Conservation (phyloP, 2,797 vertebrate genomes). For the Sitta carolinensis region DNA sequence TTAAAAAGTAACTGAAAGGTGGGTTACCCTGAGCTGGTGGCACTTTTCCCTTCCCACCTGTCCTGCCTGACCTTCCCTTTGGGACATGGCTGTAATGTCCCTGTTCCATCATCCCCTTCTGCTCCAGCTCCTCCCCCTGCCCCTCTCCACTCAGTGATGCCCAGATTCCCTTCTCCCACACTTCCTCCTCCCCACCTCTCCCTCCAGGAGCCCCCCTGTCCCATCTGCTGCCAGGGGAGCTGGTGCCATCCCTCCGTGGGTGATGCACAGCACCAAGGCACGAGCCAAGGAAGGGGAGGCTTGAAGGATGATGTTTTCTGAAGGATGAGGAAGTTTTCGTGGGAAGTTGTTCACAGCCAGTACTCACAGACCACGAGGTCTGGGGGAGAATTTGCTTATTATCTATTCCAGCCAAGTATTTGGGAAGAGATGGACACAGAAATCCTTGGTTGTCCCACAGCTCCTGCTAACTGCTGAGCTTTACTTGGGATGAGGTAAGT, state of each 20-base stretch:
- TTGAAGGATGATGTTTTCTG: neutral
- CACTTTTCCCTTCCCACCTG: neutral
- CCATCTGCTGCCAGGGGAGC: neutral
- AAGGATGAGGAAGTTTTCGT: neutral
- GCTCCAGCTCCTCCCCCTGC: neutral
- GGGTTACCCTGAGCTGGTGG: neutral
- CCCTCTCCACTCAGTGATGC: fast-evolving
- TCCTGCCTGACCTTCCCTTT: neutral
- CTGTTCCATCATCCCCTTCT: fast-evolving
- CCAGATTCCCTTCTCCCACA: neutral
- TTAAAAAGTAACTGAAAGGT: fast-evolving
- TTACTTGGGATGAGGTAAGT: neutral
- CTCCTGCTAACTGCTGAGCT: neutral
- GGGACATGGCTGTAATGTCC: neutral
- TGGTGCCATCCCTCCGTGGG: fast-evolving
- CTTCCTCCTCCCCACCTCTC: neutral
- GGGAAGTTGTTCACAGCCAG: neutral
- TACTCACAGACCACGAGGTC: fast-evolving
- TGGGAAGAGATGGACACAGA: neutral
- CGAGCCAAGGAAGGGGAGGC: fast-evolving
- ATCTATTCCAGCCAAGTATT: fast-evolving
- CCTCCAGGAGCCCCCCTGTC: neutral
- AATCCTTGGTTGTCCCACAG: neutral
- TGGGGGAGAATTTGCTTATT: neutral
- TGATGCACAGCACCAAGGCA: fast-evolving